Percentiles rank a stretch among this genome's conserved stretches.
Evolutionary conservation across 2,888 invertebrate species (phyloP).

Genomic region (Drosophila anomelani): DNA sequence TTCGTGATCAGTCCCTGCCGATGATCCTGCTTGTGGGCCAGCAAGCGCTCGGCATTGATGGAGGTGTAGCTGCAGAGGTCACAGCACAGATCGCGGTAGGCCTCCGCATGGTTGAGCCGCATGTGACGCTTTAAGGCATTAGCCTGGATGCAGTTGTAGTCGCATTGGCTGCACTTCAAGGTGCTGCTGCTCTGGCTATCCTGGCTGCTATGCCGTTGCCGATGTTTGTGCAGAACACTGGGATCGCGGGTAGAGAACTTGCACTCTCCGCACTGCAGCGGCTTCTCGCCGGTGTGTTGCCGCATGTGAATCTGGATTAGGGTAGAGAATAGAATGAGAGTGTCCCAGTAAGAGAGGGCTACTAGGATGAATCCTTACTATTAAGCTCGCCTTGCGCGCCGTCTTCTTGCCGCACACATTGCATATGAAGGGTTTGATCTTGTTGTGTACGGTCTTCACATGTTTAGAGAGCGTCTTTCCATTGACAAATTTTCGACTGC

Average conservation of each 20-base stretch:
- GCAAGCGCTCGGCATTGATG: conserved; percentile 72
- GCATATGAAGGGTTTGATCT: conserved; percentile 90
- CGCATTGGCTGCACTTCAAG: conserved; percentile 89
- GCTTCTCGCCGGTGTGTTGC: conserved; percentile 92
- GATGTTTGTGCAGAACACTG: conserved; percentile 89
- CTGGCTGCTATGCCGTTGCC: conserved; percentile 85
- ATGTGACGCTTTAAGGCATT: too few relatives aligned
- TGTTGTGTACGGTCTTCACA: conserved; percentile 90
- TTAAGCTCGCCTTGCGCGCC: conserved; percentile 89
- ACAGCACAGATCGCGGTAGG: conserved; percentile 40
- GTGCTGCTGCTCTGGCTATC: conserved; percentile 41
- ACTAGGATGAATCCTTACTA: conserved; percentile 80
- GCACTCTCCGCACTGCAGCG: conserved; percentile 89
- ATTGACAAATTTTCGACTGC: conserved; percentile 89
- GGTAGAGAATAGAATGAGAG: neutral
- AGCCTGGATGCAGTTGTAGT: conserved; percentile 85
- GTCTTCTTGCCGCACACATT: conserved; percentile 90
- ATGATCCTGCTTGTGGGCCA: conserved; percentile 81
- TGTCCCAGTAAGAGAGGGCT: neutral
- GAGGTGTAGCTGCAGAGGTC: conserved; percentile 66
- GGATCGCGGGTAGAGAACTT: conserved; percentile 90
- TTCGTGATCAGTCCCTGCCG: conserved; percentile 78
- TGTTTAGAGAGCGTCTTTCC: conserved; percentile 89
- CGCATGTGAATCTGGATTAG: conserved; percentile 87
- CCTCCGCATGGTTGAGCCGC: conserved; percentile 14